Conservation (phyloP, 1,140 invertebrate species). For the Phortica variegata region DNA sequence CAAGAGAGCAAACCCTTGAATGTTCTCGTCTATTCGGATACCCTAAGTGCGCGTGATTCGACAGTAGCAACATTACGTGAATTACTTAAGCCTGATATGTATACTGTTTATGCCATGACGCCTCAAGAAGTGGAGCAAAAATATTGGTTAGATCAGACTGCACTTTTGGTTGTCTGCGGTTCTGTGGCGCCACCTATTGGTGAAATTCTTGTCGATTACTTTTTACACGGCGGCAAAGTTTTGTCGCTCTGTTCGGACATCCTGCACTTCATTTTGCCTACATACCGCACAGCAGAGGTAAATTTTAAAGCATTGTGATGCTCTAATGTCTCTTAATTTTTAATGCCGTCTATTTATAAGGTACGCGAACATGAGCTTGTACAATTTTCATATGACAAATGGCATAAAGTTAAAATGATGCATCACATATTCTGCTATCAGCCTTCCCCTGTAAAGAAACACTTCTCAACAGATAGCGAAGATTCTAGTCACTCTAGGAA, state of each 20-base stretch:
- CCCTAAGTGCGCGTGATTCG: constrained; percentile 68
- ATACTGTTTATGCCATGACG: constrained; percentile 73
- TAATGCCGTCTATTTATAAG: constrained; percentile 34
- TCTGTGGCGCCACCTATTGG: constrained; percentile 67
- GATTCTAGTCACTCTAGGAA: constrained; percentile 55
- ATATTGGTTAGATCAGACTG: constrained; percentile 72
- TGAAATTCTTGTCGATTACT: constrained; percentile 69
- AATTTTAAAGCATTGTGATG: constrained; percentile 1
- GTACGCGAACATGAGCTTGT: constrained; percentile 79
- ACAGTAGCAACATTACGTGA: constrained; percentile 68
- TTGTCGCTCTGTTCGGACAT: constrained; percentile 81
- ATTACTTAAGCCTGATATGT: constrained; percentile 73
- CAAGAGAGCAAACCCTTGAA: constrained; percentile 70
- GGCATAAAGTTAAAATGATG: constrained; percentile 80
- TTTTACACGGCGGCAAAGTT: constrained; percentile 73
- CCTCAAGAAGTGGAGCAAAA: constrained; percentile 63
- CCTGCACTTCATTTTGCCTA: constrained; percentile 72
- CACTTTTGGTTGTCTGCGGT: constrained; percentile 76
- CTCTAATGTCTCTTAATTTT: background rate
- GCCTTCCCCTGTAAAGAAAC: constrained; percentile 74
- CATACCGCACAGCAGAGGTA: constrained; percentile 79
- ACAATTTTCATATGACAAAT: constrained; percentile 77
- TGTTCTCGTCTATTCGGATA: constrained; percentile 81
- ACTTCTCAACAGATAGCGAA: constrained; percentile 73
- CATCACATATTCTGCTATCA: constrained; percentile 87